Percentiles rank a stretch among this genome's conserved stretches.
These are phyloP conservation scores for Spermophilus dauricus DNA, from an alignment of 2,113 vertebrate genomes.

Conservation along the genomic window DNA sequence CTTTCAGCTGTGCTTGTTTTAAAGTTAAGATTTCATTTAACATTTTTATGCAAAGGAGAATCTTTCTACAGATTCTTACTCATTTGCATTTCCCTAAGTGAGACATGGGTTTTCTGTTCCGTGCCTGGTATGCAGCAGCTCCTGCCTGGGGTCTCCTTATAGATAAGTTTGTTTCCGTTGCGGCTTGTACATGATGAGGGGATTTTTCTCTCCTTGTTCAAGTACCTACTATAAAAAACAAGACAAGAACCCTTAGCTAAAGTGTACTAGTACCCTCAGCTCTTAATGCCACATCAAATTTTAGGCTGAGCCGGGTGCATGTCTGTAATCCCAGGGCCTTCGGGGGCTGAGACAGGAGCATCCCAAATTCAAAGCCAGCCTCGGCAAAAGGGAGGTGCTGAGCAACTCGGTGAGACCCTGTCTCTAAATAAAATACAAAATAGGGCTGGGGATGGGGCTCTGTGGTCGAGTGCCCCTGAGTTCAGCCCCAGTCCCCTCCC, in stretches of 20 bases:
- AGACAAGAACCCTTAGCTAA: neutral
- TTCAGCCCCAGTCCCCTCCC: too few species aligned
- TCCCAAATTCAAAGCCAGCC: too few species aligned
- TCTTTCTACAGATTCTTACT: neutral
- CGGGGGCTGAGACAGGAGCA: too few species aligned
- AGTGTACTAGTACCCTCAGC: neutral
- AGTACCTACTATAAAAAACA: neutral
- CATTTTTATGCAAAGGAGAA: neutral
- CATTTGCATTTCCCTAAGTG: neutral
- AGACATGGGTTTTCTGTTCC: neutral
- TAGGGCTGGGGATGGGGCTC: too few species aligned
- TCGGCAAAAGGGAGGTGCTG: too few species aligned
- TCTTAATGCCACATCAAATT: neutral
- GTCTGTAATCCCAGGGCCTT: too few species aligned
- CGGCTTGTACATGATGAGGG: fast-evolving
- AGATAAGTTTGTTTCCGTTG: neutral
- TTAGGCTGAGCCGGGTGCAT: neutral
- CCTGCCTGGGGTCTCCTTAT: fast-evolving
- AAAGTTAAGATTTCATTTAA: neutral
- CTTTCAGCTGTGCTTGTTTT: neutral
- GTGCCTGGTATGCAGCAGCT: neutral
- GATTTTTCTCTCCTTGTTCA: neutral
- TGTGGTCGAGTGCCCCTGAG: too few species aligned
- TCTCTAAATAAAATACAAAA: too few species aligned
- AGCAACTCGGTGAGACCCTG: too few species aligned